Base-by-base conservation (phyloP, 1,140 invertebrate genomes). In the Drosophila equinoxialis region DNA sequence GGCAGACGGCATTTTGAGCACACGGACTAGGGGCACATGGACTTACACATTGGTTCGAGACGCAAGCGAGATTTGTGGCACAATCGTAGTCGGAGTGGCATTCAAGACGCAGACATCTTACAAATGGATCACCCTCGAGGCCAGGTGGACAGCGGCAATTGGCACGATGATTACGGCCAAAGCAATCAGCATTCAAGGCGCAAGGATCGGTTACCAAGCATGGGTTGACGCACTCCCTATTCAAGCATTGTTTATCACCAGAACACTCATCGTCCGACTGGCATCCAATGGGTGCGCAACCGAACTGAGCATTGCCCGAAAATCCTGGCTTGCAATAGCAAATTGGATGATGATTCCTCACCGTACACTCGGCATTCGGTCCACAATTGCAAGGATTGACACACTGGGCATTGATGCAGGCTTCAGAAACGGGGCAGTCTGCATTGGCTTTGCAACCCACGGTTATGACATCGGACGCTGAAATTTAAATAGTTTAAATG, bases 381-480 rank as follows among this genome's bases (percentile, higher is more conserved):
- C 97, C 97, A 85, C 97, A 98, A 67, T 96, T 95, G 77, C 97
- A 98, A 0, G 97, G 97, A 87, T 94, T 96, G 5, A 96, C 94
- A 89, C 97, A 98, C 7, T 94, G 92, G 51, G 94, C 93, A 75
- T 97, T 97, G 37, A 97, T 94, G 86, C 97, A 98, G 3, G 96
- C 95, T 92, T 97, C 95, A 17, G 95, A 95, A 42, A 94, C 91
- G 17, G 95, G 94, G 91, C 97, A 98, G 58, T 98, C 97, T 2
- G 94, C 94, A 87, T 96, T 97, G 1, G 95, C 94, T 78, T 94
- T 94, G 86, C 97, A 97, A 51, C 95, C 96, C 10, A 95, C 93
- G 39, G 94, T 94, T 51, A 94, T 92, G 20, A 92, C 92, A 68
- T 93, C 93, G 55, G 93, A 91, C 48, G 94, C 94, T 94, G 79